phyloP scores from a whole-genome alignment of 1,140 invertebrate genomes.

The Trichogramma pretiosum region DNA sequence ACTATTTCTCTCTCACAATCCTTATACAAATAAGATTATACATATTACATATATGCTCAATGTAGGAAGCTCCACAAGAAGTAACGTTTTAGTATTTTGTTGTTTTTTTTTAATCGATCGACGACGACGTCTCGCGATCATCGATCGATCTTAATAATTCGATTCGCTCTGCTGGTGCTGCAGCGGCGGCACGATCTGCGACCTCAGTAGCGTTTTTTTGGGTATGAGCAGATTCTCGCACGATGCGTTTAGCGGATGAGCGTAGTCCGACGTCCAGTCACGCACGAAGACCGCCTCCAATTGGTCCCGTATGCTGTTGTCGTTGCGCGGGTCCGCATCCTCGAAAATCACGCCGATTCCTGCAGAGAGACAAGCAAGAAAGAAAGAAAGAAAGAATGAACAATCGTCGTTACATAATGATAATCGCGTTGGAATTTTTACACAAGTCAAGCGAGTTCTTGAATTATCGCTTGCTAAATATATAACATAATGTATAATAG shows the following conservation, averaged over 20 bases:
- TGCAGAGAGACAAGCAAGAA: constrained; percentile 46
- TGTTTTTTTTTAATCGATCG: no score
- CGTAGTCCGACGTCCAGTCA: constrained; percentile 79
- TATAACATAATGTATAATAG: no score
- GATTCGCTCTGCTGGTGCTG: no score
- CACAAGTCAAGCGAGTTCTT: no score
- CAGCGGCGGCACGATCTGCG: constrained; percentile 5
- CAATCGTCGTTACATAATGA: constrained; percentile 28
- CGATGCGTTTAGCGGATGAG: constrained; percentile 41
- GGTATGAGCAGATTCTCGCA: neutral
- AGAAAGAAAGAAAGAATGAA: constrained; percentile 46
- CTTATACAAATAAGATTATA: no score
- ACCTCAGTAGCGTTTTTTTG: neutral
- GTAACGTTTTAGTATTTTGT: no score
- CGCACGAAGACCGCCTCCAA: constrained; percentile 73
- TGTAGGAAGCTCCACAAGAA: no score
- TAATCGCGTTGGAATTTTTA: neutral
- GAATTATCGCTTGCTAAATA: no score
- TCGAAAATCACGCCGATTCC: constrained; percentile 47
- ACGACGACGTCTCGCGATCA: no score
- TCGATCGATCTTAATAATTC: no score
- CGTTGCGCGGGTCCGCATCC: constrained; percentile 34
- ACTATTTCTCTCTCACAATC: no score
- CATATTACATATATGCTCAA: no score
- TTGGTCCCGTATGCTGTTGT: constrained; percentile 56